Evolutionary conservation across 2,113 vertebrate genomes (phyloP).

Genomic region (Silurus asotus): DNA sequence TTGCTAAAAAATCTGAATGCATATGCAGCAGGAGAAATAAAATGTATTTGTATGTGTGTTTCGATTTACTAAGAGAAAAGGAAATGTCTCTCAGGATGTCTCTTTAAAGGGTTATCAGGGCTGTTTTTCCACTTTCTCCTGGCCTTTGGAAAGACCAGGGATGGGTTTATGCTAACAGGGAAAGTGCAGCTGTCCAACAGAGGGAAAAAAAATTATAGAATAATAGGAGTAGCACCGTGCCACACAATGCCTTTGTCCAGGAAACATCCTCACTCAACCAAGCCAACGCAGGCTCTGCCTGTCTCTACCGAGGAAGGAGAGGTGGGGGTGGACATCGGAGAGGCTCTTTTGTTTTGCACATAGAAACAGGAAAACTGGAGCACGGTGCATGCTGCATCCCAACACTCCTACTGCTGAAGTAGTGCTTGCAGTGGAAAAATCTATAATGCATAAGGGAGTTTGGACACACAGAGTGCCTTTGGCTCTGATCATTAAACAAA

Average conservation of each 20-base stretch:
- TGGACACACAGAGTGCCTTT: constrained; percentile 35
- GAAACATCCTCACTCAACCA: constrained; percentile 31
- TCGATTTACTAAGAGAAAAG: constrained; percentile 6
- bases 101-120: constrained; percentile 52
- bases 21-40: not conserved
- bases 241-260: constrained; percentile 45
- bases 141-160: constrained; percentile 41
- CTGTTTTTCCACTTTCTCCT: constrained; percentile 68
- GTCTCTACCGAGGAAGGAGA: constrained; percentile 21
- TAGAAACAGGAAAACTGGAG: constrained; percentile 46
- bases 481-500: constrained; percentile 11
- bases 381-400: constrained; percentile 35
- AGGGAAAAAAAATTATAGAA: constrained; percentile 22
- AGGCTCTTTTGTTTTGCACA: constrained; percentile 45
- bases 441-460: constrained; percentile 45
- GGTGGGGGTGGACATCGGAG: constrained; percentile 36
- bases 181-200: constrained; percentile 51
- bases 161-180: constrained; percentile 27
- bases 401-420: constrained; percentile 36
- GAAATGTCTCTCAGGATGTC: constrained; percentile 62
- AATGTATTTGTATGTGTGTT: not conserved
- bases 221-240: constrained; percentile 38
- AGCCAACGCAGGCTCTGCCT: constrained; percentile 31
- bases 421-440: constrained; percentile 46
- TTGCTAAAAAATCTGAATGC: not conserved